A percentile compares a stretch with the other conserved stretches of the same genome.
phyloP scores from a whole-genome alignment of 2,888 invertebrate species.

The Cabera pusaria region DNA sequence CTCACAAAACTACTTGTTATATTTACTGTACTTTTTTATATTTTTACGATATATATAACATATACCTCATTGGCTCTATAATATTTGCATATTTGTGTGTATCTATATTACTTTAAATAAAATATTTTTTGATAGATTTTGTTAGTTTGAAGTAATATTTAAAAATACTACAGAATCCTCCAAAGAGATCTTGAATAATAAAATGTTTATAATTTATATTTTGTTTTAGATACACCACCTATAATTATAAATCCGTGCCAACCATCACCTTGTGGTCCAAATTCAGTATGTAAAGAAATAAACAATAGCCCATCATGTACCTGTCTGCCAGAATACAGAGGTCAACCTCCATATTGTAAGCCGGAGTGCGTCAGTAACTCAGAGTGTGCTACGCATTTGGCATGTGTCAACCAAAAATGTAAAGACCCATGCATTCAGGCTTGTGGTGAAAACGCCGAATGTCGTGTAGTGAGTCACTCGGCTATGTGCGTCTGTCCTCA shows the following conservation, averaged over 20 bases:
- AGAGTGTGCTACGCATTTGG: conserved; percentile 87
- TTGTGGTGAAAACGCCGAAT: conserved; percentile 89
- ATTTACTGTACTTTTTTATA: too few relatives aligned
- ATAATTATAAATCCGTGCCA: conserved; percentile 85
- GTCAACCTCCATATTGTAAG: conserved; percentile 89
- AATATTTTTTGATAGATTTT: too few relatives aligned
- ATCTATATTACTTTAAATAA: too few relatives aligned
- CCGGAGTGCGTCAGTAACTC: conserved; percentile 91
- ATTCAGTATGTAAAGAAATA: conserved; percentile 87
- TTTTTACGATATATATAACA: too few relatives aligned
- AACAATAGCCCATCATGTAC: conserved; percentile 89
- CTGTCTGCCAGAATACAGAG: conserved; percentile 87
- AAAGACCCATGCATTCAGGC: conserved; percentile 88
- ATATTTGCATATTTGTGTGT: too few relatives aligned
- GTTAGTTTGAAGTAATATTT: too few relatives aligned
- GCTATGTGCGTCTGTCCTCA: conserved; percentile 89
- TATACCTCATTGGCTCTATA: too few relatives aligned
- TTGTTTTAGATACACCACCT: conserved; percentile 53
- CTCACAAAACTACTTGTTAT: too few relatives aligned
- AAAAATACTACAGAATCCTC: too few relatives aligned
- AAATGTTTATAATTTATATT: too few relatives aligned
- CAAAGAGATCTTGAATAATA: too few relatives aligned
- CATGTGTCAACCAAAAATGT: conserved; percentile 90
- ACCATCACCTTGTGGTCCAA: conserved; percentile 92
- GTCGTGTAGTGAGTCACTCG: conserved; percentile 90